A percentile compares a stretch with the other conserved stretches of the same genome.
Conservation (phyloP, 2,888 invertebrate genomes). For the Epinotia brunnichana region DNA sequence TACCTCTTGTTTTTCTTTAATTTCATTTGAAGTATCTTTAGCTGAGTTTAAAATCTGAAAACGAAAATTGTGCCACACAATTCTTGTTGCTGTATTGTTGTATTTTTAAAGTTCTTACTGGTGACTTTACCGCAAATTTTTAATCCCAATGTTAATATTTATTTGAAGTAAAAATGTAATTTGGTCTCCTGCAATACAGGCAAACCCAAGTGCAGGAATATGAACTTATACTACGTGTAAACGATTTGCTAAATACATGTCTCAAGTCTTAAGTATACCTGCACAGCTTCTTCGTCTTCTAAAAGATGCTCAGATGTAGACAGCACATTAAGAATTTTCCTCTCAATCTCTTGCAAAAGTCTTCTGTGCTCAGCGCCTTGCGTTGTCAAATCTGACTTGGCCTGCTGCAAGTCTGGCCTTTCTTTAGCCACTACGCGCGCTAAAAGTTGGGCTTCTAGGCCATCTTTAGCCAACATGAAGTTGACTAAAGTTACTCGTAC, state of each 20-base stretch:
- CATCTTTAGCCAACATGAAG: constrained; percentile 95
- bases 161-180: no score
- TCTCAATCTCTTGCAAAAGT: constrained; percentile 93
- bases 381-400: constrained; percentile 93
- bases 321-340: constrained; percentile 89
- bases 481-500: constrained; percentile 95
- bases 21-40: constrained; percentile 94
- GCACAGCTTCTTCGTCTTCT: constrained; percentile 96
- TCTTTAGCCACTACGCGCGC: constrained; percentile 96
- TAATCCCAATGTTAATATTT: no score
- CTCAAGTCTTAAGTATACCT: constrained; percentile 60
- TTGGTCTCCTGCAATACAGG: no score
- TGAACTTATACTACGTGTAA: no score
- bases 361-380: constrained; percentile 94
- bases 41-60: constrained; percentile 92
- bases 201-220: no score
- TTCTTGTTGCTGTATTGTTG: no score
- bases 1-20: constrained; percentile 94
- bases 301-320: constrained; percentile 83
- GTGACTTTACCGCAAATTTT: no score
- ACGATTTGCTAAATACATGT: no score
- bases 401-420: constrained; percentile 94
- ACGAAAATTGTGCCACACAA: neutral
- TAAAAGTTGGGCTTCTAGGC: constrained; percentile 94
- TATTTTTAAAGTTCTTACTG: no score